Evolutionary conservation across 2,113 vertebrate genomes (phyloP).

Genomic region (Ceyx melanurus): DNA sequence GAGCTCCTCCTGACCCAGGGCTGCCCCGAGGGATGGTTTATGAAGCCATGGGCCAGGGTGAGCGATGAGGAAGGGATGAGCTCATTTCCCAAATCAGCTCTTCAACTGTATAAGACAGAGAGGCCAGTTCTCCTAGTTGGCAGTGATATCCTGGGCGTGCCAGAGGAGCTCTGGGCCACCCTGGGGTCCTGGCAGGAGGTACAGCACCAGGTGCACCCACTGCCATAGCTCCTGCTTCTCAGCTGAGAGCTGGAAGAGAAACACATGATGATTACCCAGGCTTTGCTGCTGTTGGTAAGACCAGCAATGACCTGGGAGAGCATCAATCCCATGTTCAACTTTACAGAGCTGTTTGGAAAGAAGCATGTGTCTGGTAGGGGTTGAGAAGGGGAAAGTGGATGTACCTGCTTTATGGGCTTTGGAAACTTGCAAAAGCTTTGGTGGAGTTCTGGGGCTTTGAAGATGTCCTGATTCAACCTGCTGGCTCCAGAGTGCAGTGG

Average conservation of each 20-base stretch:
- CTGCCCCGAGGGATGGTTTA: neutral
- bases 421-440: neutral
- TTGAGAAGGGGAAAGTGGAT: neutral
- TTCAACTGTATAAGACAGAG: neutral
- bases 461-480: neutral
- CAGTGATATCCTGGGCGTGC: neutral
- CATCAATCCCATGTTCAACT: neutral
- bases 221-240: neutral
- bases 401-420: neutral
- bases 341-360: neutral
- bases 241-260: neutral
- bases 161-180: neutral
- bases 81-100: neutral
- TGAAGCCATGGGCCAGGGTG: neutral
- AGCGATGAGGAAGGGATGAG: neutral
- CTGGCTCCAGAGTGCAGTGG: accelerated
- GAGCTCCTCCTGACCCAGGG: neutral
- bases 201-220: neutral
- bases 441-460: neutral
- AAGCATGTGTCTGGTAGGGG: neutral
- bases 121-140: neutral
- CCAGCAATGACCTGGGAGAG: neutral
- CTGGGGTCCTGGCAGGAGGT: neutral
- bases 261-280: neutral
- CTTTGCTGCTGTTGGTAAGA: neutral